These are phyloP conservation scores for Dendronephthya gigantea DNA, from an alignment of 64 coral and sea anemone species.

Conservation along the genomic window DNA sequence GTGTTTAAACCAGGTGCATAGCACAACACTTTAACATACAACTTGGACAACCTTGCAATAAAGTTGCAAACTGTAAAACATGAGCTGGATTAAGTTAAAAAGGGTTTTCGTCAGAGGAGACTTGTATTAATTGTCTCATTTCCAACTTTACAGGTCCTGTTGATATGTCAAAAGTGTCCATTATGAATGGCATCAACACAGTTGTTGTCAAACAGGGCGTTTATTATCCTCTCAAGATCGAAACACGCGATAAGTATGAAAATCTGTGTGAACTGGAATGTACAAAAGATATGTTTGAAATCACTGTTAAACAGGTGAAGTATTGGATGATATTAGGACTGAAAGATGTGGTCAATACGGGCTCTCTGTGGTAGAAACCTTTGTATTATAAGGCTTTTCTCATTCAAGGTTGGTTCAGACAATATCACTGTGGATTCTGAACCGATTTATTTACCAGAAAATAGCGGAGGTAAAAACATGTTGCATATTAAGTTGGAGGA, in stretches of 20 bases:
- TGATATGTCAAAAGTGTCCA: slow-evolving; percentile 60
- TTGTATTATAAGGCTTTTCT: too few species aligned
- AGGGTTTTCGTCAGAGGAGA: too few species aligned
- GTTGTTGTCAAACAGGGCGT: slow-evolving; percentile 50
- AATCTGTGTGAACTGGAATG: slow-evolving; percentile 43
- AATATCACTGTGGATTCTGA: slow-evolving; percentile 51
- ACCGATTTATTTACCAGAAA: slow-evolving; percentile 53
- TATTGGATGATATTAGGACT: too few species aligned
- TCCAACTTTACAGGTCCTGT: slow-evolving; percentile 35
- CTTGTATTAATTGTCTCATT: too few species aligned
- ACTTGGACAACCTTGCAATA: too few species aligned
- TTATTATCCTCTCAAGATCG: slow-evolving; percentile 66
- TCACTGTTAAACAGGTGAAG: background rate
- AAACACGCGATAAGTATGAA: slow-evolving; percentile 77
- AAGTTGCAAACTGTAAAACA: too few species aligned
- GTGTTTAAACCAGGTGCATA: slow-evolving; percentile 68
- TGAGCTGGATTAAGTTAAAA: too few species aligned
- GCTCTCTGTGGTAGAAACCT: background rate
- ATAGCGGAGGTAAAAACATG: slow-evolving; percentile 47
- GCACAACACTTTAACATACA: background rate
- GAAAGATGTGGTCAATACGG: too few species aligned
- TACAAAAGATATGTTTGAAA: background rate
- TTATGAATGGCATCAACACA: slow-evolving; percentile 52
- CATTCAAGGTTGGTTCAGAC: slow-evolving; percentile 57
- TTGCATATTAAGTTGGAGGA: slow-evolving; percentile 77